Base-by-base conservation (phyloP, 2,797 vertebrate genomes). In the Apogon talboti region DNA sequence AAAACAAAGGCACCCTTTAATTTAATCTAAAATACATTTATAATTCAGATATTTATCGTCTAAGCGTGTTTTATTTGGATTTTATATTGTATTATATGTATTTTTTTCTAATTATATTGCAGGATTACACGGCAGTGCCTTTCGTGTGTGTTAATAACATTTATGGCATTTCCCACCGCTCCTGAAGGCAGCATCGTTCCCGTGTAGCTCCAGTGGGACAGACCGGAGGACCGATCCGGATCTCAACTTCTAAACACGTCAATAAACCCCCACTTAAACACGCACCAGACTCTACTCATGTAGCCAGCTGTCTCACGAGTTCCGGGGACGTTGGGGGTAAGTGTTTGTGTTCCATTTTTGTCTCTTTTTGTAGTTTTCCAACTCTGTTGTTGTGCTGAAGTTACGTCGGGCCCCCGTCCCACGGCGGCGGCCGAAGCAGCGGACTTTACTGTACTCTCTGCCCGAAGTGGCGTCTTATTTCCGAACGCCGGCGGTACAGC, bases 381-480 rank as follows among this genome's bases (percentile, higher is more conserved):
- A 74, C 48, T 78, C 58, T 66, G 1, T 71, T 53, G 13, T 55
- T 15, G 37, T 33, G 1, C 13, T 21, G 60, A 63, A 78, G 69
- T 83, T 74, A 33, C 52, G 16, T 53, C 56, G 79, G 74, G 72
- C 66, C 68, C 52, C 70, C 21, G 57, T 71, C 10, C 57, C 65
- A 10, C 3, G 16, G 58, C 41, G 56, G 56, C 46, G 44, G 48
- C 69, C 37, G 56, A 79, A 57, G 42, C 82, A 62, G 73, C 79
- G 79, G 69, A 59, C 50, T 90, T 76, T 74, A 75, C 75, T 75
- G 71, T 13, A 45, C 73, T 52, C 69, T 45, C 48, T 79, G 15
- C n/a, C 83, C 62, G 51, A 43, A 56, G 43, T 38, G 42, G 68
- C 12, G 71, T 57, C 66, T 43, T 10, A 50, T 71, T 71, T 16